Base-by-base conservation (phyloP, 2,888 invertebrate genomes). In the Epinotia ramella region DNA sequence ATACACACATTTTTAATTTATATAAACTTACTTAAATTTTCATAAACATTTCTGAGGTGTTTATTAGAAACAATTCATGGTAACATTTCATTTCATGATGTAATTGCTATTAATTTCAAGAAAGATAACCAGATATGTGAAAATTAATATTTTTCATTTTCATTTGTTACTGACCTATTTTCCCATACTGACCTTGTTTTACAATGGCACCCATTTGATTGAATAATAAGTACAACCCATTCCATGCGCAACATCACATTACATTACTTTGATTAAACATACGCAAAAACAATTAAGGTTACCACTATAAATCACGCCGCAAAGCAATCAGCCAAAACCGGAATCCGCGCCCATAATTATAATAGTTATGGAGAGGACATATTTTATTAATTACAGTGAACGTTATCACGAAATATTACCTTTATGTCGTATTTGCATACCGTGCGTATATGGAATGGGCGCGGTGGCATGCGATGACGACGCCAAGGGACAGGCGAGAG, bases 391-490 rank as follows among this genome's bases (percentile, higher is more conserved):
- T 94, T 93, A 94, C 93, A 80, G 81, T 77, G 83, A 82, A 82
- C 83, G 88, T 87, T 93, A 94, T 93, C 93, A 94, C 93, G 92
- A 93, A 90, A 93, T 93, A 93, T 93, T 92, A 92, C 91, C 87
- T 92, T 93, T 92, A 92, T 91, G 91, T 89, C 84, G 90, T 93
- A 94, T 94, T 94, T 93, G 94, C 94, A 94, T 94, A 93, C 90
- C 90, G 91, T 91, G 91, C 86, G 89, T 90, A 89, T 90, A 89
- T 87, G 86, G 82, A 86, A 85, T 84, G 86, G 94, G 93, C 77
- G 93, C 82, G 93, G 88, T 77, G 80, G 86, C 91, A 89, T 91
- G 92, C 89, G 89, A 90, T 87, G 81, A 73, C 16, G 70, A 78
- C 81, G 77, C 6, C 49, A 80, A 82, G 80, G 57, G 28, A 81